Percentiles rank a stretch among this genome's conserved stretches.
These are phyloP conservation scores for Phrynocephalus forsythii DNA, from an alignment of 2,797 vertebrate species.

Conservation along the genomic window DNA sequence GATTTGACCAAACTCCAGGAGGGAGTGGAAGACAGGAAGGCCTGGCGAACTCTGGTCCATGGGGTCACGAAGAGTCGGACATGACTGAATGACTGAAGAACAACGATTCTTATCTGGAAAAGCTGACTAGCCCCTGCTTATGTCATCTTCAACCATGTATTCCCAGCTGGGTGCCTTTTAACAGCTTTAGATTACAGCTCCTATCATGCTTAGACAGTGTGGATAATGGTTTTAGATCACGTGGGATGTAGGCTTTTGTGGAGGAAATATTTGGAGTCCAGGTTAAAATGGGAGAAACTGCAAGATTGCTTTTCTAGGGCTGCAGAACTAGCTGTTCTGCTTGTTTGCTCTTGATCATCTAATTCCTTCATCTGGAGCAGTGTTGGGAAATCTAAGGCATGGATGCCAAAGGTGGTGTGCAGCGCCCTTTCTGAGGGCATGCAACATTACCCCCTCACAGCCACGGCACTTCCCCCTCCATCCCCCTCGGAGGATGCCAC, in stretches of 20 bases:
- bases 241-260: not conserved
- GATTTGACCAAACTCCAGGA: no score
- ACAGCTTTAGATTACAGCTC: not conserved
- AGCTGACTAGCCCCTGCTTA: not conserved
- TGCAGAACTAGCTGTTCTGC: not conserved
- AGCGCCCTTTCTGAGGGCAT: no score
- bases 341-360: not conserved
- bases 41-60: no score
- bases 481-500: no score
- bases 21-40: no score
- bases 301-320: not conserved
- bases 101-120: not conserved
- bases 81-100: no score
- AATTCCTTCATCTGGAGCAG: not conserved
- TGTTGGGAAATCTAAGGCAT: no score
- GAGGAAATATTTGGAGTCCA: not conserved
- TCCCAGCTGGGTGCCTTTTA: rapidly evolving
- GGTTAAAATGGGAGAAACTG: not conserved
- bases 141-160: not conserved
- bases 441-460: no score
- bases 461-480: no score
- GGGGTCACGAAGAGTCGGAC: no score
- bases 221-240: not conserved
- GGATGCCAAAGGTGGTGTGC: no score
- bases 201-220: not conserved